These are phyloP conservation scores for Tetragnatha montana DNA, from an alignment of 2,888 invertebrate genomes.

Conservation along the genomic window DNA sequence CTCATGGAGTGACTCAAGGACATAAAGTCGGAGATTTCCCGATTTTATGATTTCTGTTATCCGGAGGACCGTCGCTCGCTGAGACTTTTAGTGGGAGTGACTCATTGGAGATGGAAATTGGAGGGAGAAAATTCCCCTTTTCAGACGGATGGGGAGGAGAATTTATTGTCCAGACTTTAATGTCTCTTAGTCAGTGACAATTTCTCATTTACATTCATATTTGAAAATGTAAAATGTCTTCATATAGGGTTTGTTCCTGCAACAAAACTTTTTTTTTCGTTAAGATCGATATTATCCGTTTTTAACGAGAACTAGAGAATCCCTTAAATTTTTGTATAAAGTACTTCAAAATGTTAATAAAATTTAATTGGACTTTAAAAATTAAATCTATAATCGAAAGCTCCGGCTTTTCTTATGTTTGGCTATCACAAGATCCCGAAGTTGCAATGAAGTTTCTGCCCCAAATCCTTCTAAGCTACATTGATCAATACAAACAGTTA, in stretches of 20 bases:
- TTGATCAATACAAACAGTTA: too few species aligned
- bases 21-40: background rate
- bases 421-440: too few species aligned
- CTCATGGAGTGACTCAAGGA: background rate
- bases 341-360: too few species aligned
- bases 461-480: too few species aligned
- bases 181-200: background rate
- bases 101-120: background rate
- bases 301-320: too few species aligned
- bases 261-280: background rate
- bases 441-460: too few species aligned
- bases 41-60: background rate
- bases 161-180: background rate
- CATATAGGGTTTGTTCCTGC: background rate
- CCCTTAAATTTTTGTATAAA: too few species aligned
- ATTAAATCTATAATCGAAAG: too few species aligned
- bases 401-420: too few species aligned
- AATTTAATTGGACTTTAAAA: too few species aligned
- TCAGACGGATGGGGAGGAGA: too few species aligned
- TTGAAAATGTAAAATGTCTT: background rate
- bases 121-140: background rate
- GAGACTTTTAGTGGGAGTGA: background rate
- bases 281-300: background rate
- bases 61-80: background rate
- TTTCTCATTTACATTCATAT: background rate